Evolutionary conservation across 2,797 vertebrate species (phyloP).

Genomic region (Mycteria americana): DNA sequence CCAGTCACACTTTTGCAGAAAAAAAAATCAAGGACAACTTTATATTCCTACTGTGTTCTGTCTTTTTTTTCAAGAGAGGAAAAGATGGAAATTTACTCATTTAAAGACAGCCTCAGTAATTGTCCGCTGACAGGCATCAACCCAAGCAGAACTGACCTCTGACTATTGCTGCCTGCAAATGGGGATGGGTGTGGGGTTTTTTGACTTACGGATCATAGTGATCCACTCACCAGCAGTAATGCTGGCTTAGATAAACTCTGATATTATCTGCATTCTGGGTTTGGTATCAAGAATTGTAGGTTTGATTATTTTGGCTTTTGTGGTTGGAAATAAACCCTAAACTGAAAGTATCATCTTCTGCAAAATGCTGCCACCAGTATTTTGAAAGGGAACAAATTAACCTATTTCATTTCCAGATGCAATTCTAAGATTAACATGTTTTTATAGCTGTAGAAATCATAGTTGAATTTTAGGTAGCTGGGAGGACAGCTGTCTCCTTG

Average conservation of each 20-base stretch:
- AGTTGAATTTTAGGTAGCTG: background rate
- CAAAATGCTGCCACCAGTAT: background rate
- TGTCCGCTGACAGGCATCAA: background rate
- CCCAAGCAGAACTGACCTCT: background rate
- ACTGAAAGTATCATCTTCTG: background rate
- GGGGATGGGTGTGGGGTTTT: background rate
- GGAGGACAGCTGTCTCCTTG: background rate
- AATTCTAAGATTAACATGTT: background rate
- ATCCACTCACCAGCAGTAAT: background rate
- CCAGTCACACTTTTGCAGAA: background rate
- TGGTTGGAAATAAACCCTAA: background rate
- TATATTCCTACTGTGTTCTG: background rate
- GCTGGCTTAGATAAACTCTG: background rate
- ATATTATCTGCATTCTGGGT: background rate
- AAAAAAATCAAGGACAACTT: background rate
- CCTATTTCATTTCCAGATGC: background rate
- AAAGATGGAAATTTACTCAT: background rate
- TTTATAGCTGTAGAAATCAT: background rate
- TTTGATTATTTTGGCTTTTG: background rate
- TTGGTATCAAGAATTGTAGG: background rate
- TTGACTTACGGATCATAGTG: background rate
- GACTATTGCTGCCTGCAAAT: background rate
- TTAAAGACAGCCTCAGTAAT: background rate
- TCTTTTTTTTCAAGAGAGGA: background rate
- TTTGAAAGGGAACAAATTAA: background rate